phyloP scores from a whole-genome alignment of 1,140 invertebrate species.

The Megalonaias nervosa region DNA sequence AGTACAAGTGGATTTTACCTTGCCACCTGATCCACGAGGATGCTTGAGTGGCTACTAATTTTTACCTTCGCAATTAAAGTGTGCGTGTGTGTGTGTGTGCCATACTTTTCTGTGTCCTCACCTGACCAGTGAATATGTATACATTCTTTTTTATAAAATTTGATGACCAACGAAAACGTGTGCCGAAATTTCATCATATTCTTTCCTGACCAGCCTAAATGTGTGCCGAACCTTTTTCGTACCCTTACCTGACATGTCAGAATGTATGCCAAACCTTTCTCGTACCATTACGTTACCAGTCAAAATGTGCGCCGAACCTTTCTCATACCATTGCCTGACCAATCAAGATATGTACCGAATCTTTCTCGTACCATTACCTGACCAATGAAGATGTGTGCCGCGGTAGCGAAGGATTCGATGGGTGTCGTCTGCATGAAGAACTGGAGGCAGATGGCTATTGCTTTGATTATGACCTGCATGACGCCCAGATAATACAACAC shows the following conservation, averaged over 20 bases:
- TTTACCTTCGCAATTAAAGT: too few relatives aligned
- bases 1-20: too few relatives aligned
- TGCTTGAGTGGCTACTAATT: too few relatives aligned
- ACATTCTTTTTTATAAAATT: not conserved
- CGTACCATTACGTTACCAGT: slow-evolving; percentile 61
- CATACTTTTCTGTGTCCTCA: not conserved
- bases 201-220: not conserved
- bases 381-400: slow-evolving; percentile 71
- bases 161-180: not conserved
- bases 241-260: not conserved
- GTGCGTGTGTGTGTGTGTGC: too few relatives aligned
- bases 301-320: slow-evolving; percentile 66
- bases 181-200: not conserved
- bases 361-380: slow-evolving; percentile 47
- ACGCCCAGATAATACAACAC: slow-evolving; percentile 67
- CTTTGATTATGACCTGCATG: slow-evolving; percentile 65
- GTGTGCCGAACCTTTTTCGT: not conserved
- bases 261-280: not conserved
- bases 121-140: not conserved
- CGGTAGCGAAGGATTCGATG: slow-evolving; percentile 67
- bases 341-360: not conserved
- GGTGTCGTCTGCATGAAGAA: slow-evolving; percentile 61
- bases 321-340: not conserved
- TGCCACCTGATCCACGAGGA: too few relatives aligned
- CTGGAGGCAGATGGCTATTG: slow-evolving; percentile 60